Percentiles rank a stretch among this genome's conserved stretches.
These are phyloP conservation scores for Corvus moneduloides DNA, from an alignment of 2,113 vertebrate species.

Conservation along the genomic window DNA sequence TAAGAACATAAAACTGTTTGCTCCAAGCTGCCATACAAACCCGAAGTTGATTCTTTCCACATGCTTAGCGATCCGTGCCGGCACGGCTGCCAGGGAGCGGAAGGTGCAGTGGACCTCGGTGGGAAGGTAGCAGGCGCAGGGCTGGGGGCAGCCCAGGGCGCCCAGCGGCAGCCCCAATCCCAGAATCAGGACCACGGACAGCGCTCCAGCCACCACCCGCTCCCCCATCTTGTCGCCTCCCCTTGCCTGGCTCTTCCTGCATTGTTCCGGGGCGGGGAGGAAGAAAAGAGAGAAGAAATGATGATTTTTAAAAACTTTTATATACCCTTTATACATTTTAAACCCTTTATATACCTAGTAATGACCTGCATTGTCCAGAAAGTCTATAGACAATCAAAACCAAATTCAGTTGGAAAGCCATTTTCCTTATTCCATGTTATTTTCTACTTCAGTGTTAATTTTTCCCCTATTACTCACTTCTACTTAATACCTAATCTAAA, in stretches of 20 bases:
- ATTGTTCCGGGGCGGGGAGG: fast-evolving
- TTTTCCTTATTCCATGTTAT: background rate
- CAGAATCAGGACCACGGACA: conserved; percentile 72
- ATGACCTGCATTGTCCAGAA: background rate
- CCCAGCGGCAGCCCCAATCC: background rate
- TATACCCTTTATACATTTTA: background rate
- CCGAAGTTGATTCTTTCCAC: conserved; percentile 92
- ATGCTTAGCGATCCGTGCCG: conserved; percentile 68
- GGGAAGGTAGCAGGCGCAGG: conserved; percentile 87
- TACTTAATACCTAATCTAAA: background rate
- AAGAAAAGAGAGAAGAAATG: background rate
- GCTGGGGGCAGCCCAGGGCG: conserved; percentile 75
- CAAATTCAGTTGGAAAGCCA: background rate
- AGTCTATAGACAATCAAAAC: background rate
- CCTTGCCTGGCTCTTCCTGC: conserved; percentile 13
- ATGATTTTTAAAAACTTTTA: fast-evolving
- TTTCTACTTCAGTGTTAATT: background rate
- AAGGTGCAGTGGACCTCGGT: conserved; percentile 94
- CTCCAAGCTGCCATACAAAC: conserved; percentile 67
- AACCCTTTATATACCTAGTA: background rate
- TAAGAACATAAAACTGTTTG: background rate
- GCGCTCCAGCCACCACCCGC: background rate
- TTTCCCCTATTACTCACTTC: background rate
- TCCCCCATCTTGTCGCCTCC: conserved; percentile 2
- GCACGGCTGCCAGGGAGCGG: conserved; percentile 82